Evolutionary conservation across 2,888 invertebrate genomes (phyloP), one percentile per base, ranked within the genome.

Genomic region (Apodemia duryi): DNA sequence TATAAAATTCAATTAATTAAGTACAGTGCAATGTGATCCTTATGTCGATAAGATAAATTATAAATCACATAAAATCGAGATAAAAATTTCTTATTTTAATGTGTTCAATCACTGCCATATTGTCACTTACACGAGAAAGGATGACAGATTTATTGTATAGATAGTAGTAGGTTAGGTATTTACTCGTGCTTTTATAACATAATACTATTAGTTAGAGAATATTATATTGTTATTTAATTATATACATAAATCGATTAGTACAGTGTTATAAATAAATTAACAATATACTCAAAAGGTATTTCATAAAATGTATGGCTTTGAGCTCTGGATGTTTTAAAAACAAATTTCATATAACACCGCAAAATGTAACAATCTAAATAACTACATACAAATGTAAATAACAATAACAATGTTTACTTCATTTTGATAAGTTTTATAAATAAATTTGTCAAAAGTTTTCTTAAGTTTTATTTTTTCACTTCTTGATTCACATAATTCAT

Each of bases 151-250:
- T 28, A 54, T 54, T 38, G 54, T 54, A 54, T 54, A 54, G 54
- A 54, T 54, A 54, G 54, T 54, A 28, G 28, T 54, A 54, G 54
- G 54, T 54, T 54, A 54, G 28, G 54, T 54, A 54, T 54, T 54
- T 54, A 28, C 28, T 21, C 10, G 28, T 54, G 54, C 54, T 21
- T 54, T 28, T 54, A 28, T 54, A 29, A 54, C 54, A 29, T 54
- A 54, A 29, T 54, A 29, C 29, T 54, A 54, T 54, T 28, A 28
- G 28, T 29, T 54, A 54, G 9, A 29, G 28, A 54, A 52, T 52
- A 52, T 54, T 54, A 4, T 54, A 54, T 54, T 54, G 54, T 54
- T 54, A 54, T 10, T 54, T 54, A 54, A 54, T 54, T 54, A 54
- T 28, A 54, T 11, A 43, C 43, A 43, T 43, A 43, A 43, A 10